These are phyloP conservation scores for Parochlus steinenii DNA, from an alignment of 2,888 invertebrate species.

Conservation along the genomic window DNA sequence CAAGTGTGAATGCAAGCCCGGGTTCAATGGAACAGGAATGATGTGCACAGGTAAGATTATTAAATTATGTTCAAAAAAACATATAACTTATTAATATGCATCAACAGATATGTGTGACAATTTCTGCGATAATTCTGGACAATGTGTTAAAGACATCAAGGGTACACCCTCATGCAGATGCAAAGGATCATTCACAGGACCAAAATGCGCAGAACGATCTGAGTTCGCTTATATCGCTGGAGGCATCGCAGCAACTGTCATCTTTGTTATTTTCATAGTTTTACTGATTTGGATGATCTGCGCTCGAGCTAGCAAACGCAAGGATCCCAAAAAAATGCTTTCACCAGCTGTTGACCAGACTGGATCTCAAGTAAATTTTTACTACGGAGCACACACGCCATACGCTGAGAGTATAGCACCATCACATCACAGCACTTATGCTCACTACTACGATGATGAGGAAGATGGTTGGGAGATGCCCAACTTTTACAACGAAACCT, in stretches of 20 bases:
- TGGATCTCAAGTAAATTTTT: conserved; percentile 90
- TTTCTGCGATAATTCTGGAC: conserved; percentile 80
- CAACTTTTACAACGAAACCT: conserved; percentile 90
- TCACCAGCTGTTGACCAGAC: conserved; percentile 81
- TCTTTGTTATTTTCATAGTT: conserved; percentile 81
- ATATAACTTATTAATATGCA: conserved; percentile 15
- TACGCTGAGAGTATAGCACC: conserved; percentile 92
- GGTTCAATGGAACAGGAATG: conserved; percentile 77
- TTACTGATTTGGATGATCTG: conserved; percentile 96
- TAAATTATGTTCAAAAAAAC: conserved; percentile 28
- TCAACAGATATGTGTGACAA: conserved; percentile 59
- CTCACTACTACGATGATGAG: conserved; percentile 89
- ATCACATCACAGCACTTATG: conserved; percentile 88
- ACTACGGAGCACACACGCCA: conserved; percentile 86
- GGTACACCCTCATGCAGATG: conserved; percentile 80
- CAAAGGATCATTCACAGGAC: conserved; percentile 81
- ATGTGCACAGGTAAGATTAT: conserved; percentile 35
- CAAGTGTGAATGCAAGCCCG: conserved; percentile 84
- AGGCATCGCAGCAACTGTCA: conserved; percentile 86
- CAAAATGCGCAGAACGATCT: conserved; percentile 78
- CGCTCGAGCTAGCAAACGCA: conserved; percentile 71
- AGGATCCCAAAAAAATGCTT: conserved; percentile 81
- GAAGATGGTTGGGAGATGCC: conserved; percentile 98
- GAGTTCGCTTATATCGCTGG: conserved; percentile 91
- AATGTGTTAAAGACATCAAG: conserved; percentile 66